A percentile compares a stretch with the other conserved stretches of the same genome.
Conservation (phyloP, 1,140 invertebrate genomes). For the Cotesia vestalis region DNA sequence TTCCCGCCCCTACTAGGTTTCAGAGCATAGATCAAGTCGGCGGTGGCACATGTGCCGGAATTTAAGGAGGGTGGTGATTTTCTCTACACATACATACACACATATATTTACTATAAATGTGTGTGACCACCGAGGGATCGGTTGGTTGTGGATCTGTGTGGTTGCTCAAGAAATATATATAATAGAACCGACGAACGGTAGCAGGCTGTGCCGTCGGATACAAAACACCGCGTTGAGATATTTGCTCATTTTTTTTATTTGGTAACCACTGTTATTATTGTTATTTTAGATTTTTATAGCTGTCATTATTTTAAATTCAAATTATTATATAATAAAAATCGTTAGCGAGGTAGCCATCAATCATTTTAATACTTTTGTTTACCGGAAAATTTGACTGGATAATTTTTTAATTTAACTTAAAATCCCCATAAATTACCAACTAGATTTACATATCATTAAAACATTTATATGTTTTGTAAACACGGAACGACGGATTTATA, state of each 20-base stretch:
- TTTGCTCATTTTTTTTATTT: slow-evolving; percentile 1
- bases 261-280: not conserved
- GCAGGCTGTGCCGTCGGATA: slow-evolving; percentile 29
- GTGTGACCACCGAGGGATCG: slow-evolving; percentile 31
- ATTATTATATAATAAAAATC: too few relatives aligned
- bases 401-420: too few relatives aligned
- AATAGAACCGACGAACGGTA: slow-evolving; percentile 1
- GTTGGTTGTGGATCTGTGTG: slow-evolving; percentile 25
- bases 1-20: slow-evolving; percentile 42
- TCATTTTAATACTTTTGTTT: too few relatives aligned
- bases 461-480: too few relatives aligned
- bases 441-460: too few relatives aligned
- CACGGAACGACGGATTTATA: too few relatives aligned
- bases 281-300: not conserved
- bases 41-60: slow-evolving; percentile 50
- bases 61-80: slow-evolving; percentile 19
- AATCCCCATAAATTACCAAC: too few relatives aligned
- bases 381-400: too few relatives aligned
- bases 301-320: not conserved
- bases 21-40: slow-evolving; percentile 51
- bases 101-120: slow-evolving; percentile 6
- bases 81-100: slow-evolving; percentile 1
- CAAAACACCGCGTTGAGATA: slow-evolving; percentile 29
- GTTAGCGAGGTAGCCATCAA: too few relatives aligned
- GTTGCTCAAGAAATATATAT: slow-evolving; percentile 13